Base-by-base conservation (phyloP, 2,797 vertebrate genomes). In the Monodelphis domestica region DNA sequence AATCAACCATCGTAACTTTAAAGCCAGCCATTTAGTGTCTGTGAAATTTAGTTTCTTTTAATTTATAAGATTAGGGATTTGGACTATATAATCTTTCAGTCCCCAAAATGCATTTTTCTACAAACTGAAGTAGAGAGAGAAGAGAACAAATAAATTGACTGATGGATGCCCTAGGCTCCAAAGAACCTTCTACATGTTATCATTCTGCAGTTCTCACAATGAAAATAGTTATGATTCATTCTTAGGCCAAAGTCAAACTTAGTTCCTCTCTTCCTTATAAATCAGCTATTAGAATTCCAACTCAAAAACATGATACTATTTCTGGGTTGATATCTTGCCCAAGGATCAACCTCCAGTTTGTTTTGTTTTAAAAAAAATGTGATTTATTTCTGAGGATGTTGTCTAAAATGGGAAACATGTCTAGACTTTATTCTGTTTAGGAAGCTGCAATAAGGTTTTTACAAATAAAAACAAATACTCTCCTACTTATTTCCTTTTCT, bases 311-410 rank as follows among this genome's bases (percentile, higher is more conserved):
- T 91, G 89, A 89, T 88, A 91, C 96, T 97, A 97, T 97, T 97
- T 93, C 96, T 93, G 97, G 96, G 90, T 94, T 55, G 24, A 3
- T 94, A 63, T 89, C 30, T 6, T 50, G 89, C 97, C 97, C 97
- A 97, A 93, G 94, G 95, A 52, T 95, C 97, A 97, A 59, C 96
- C 94, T 94, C 96, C 94, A 94, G 94, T 95, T 97, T 97, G 94
- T 97, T 97, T 97, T 96, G 95, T 93, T 97, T 97, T 96, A 97
- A 96, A 96, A 96, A 96, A 96, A 96, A 97, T 97, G 88, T 96
- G 94, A 96, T 97, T 96, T 96, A 96, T 97, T 97, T 96, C 96
- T 97, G 89, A 38, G 92, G 91, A 97, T 96, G 95, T 96, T 96
- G 97, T 97, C 95, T 88, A 96, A 97, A 96, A 95, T 97, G 97